phyloP scores from a whole-genome alignment of 2,797 vertebrate genomes.

The Enteromius radiatus region DNA sequence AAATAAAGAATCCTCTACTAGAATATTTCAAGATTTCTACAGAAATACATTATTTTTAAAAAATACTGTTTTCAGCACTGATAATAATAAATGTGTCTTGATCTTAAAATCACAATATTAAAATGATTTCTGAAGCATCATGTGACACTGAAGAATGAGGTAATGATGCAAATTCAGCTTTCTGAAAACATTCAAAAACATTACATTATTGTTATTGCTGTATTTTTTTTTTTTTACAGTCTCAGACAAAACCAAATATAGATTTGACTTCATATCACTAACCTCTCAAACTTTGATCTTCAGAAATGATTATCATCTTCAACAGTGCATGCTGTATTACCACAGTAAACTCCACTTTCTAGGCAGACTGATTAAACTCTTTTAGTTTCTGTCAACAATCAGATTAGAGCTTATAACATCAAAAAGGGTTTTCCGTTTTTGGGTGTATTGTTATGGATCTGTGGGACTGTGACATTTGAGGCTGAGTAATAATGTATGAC shows the following conservation, averaged over 20 bases:
- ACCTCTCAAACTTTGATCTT: conserved; percentile 1
- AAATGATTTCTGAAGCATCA: background rate
- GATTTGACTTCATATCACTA: background rate
- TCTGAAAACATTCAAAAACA: too few relatives aligned
- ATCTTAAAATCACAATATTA: background rate
- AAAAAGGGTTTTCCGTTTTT: background rate
- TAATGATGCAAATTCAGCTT: background rate
- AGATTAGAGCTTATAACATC: background rate
- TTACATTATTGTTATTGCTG: background rate
- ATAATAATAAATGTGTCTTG: background rate
- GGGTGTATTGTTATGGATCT: background rate
- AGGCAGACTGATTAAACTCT: background rate
- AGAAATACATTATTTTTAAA: background rate
- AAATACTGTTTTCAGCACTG: background rate
- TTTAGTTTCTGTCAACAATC: background rate
- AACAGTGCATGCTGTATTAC: background rate
- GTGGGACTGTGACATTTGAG: background rate
- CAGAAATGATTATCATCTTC: background rate
- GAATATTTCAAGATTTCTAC: background rate
- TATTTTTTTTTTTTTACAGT: background rate
- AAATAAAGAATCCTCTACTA: background rate
- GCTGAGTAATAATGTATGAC: background rate
- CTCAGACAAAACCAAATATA: background rate
- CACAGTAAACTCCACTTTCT: background rate
- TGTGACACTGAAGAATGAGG: background rate